phyloP scores from a whole-genome alignment of 2,113 vertebrate genomes.

The Psettodes erumei region DNA sequence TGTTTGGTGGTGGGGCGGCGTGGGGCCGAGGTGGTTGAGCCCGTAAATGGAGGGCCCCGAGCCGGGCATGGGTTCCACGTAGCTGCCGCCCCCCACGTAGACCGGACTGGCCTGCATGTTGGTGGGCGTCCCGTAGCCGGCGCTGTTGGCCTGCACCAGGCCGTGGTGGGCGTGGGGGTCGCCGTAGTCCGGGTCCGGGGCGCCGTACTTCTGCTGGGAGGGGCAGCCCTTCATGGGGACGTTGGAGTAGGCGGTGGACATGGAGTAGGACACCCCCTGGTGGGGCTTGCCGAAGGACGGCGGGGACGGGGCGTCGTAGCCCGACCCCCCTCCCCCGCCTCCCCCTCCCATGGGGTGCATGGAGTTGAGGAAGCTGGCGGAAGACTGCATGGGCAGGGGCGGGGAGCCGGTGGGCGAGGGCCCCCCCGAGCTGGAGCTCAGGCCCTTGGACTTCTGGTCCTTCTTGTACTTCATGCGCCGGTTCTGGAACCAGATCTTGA shows the following conservation, averaged over 20 bases:
- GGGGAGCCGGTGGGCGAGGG: conserved; percentile 94
- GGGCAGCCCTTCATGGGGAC: conserved; percentile 91
- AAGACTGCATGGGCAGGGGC: conserved; percentile 93
- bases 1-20: conserved; percentile 88
- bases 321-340: conserved; percentile 79
- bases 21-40: conserved; percentile 91
- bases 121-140: conserved; percentile 86
- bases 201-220: conserved; percentile 91
- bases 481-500: conserved; percentile 99
- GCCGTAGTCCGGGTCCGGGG: conserved; percentile 88
- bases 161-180: conserved; percentile 88
- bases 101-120: conserved; percentile 94
- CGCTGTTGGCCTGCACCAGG: conserved; percentile 88
- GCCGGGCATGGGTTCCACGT: conserved; percentile 92
- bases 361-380: conserved; percentile 92
- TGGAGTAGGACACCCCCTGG: conserved; percentile 93
- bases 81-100: conserved; percentile 92
- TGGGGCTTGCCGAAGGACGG: conserved; percentile 93
- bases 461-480: conserved; percentile 98
- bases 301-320: conserved; percentile 94
- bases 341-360: conserved; percentile 90
- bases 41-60: conserved; percentile 94
- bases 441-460: conserved; percentile 96
- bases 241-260: conserved; percentile 91
- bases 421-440: conserved; percentile 94